These are phyloP conservation scores for Lepidurus couesii DNA, from an alignment of 1,140 invertebrate genomes.

Conservation along the genomic window DNA sequence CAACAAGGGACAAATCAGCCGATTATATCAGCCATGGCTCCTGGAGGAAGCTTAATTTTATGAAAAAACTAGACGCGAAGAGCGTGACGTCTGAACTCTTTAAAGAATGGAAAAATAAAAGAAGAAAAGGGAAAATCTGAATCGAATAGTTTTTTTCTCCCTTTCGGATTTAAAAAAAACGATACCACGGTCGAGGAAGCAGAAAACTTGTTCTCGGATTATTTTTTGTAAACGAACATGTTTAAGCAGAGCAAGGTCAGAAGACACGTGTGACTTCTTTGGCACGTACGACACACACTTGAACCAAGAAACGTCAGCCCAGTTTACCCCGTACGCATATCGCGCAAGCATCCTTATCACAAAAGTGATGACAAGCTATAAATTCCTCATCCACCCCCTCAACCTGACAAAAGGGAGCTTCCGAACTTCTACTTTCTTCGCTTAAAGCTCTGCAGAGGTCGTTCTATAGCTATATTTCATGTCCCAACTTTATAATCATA, in stretches of 20 bases:
- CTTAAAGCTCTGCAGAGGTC: background rate
- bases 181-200: background rate
- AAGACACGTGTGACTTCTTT: slow-evolving; percentile 6
- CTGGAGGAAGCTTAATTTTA: background rate
- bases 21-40: background rate
- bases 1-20: background rate
- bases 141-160: too few species aligned
- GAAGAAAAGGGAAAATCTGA: too few species aligned
- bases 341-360: background rate
- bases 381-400: background rate
- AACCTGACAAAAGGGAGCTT: background rate
- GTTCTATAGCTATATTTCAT: too few species aligned
- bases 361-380: slow-evolving; percentile 7
- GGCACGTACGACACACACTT: slow-evolving; percentile 21
- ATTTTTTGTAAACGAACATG: background rate
- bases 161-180: background rate
- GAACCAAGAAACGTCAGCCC: background rate
- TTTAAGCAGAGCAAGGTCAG: background rate
- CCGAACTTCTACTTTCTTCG: background rate
- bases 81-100: background rate
- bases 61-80: background rate
- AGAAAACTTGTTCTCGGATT: background rate
- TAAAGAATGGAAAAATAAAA: background rate
- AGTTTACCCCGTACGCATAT: slow-evolving; percentile 9
- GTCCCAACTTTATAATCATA: background rate